Percentiles rank a stretch among this genome's conserved stretches.
These are phyloP conservation scores for Hestina assimilis DNA, from an alignment of 1,140 invertebrate species.

Conservation along the genomic window DNA sequence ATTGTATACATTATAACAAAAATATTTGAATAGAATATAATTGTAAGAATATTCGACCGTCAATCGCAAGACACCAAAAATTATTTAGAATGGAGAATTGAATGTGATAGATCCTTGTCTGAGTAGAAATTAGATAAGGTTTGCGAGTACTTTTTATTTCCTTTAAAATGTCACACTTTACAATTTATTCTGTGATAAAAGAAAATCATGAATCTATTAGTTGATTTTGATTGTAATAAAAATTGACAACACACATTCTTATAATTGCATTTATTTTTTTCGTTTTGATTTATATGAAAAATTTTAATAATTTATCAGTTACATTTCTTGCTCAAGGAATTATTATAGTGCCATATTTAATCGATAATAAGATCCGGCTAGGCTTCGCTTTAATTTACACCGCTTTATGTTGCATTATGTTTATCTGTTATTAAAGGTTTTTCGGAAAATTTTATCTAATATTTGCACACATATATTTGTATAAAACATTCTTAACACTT, in stretches of 20 bases:
- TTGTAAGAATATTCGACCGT: slow-evolving; percentile 40
- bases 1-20: too few species aligned
- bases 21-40: too few species aligned
- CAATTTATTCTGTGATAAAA: slow-evolving; percentile 58
- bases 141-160: slow-evolving; percentile 18
- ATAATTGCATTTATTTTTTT: slow-evolving; percentile 21
- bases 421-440: neutral
- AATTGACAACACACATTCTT: slow-evolving; percentile 28
- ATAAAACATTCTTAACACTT: too few species aligned
- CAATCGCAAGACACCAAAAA: slow-evolving; percentile 62
- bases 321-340: slow-evolving; percentile 40
- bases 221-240: slow-evolving; percentile 4
- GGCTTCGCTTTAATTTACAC: neutral
- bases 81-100: slow-evolving; percentile 35
- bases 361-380: neutral
- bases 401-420: neutral
- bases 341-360: slow-evolving; percentile 58
- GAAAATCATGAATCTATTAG: slow-evolving; percentile 10
- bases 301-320: neutral
- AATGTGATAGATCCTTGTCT: slow-evolving; percentile 42
- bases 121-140: slow-evolving; percentile 24
- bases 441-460: neutral
- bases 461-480: neutral
- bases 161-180: slow-evolving; percentile 21
- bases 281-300: neutral